These are phyloP conservation scores for Hylyphantes graminicola DNA, from an alignment of 1,140 invertebrate genomes.

Conservation along the genomic window DNA sequence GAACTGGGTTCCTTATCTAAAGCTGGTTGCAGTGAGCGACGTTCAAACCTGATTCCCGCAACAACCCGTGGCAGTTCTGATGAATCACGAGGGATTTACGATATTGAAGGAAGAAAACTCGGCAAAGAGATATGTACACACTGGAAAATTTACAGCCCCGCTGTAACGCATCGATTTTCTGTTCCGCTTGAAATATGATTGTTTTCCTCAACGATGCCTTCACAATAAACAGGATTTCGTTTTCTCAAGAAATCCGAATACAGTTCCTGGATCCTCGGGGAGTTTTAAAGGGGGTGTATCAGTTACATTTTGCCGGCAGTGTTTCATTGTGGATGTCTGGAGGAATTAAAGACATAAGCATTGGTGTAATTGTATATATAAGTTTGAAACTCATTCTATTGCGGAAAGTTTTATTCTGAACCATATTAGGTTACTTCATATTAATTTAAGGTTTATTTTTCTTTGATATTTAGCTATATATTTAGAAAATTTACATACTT, in stretches of 20 bases:
- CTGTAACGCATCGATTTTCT: constrained; percentile 19
- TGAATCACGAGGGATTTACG: constrained; percentile 32
- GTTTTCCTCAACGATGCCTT: constrained; percentile 13
- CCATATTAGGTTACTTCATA: no score
- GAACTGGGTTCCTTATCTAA: constrained; percentile 29
- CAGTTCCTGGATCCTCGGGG: no score
- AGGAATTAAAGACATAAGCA: no score
- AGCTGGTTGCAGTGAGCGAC: not conserved
- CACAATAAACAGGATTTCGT: constrained; percentile 15
- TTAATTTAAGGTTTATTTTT: no score
- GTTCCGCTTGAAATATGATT: constrained; percentile 37
- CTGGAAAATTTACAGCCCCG: not conserved
- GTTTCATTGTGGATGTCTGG: no score
- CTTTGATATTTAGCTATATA: no score
- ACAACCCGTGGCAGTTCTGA: constrained; percentile 1
- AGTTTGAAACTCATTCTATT: no score
- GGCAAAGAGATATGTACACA: constrained; percentile 35
- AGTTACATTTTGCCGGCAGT: no score
- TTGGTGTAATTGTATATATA: no score
- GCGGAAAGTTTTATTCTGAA: no score
- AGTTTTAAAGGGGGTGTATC: no score
- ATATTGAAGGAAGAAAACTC: constrained; percentile 30
- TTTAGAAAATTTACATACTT: no score
- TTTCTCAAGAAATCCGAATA: not conserved
- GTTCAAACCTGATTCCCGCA: constrained; percentile 7